A percentile compares a stretch with the other conserved stretches of the same genome.
phyloP scores from a whole-genome alignment of 2,888 invertebrate species.

The Ophioninae sp. region DNA sequence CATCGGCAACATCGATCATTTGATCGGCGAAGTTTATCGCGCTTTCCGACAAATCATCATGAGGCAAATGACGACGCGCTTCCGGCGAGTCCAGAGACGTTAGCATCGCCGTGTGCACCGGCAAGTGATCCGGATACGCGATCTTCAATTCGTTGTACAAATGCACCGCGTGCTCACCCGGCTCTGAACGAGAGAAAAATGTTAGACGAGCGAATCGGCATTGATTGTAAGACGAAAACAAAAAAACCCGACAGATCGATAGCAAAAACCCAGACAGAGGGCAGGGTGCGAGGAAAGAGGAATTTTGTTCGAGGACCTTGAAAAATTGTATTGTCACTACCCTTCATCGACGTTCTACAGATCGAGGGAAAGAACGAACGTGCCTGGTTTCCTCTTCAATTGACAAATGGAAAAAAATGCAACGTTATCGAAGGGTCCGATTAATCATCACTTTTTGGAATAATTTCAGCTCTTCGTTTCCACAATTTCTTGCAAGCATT shows the following conservation, averaged over 20 bases:
- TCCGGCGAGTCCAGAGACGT: slow-evolving; percentile 88
- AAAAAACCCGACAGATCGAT: background rate
- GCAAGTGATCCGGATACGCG: slow-evolving; percentile 88
- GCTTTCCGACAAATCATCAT: slow-evolving; percentile 77
- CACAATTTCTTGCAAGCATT: background rate
- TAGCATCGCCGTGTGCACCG: slow-evolving; percentile 90
- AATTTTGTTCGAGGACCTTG: too few relatives aligned
- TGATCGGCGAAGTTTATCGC: slow-evolving; percentile 80
- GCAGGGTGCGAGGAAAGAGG: background rate
- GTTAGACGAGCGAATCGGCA: background rate
- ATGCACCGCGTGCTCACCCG: slow-evolving; percentile 86
- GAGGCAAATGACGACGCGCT: slow-evolving; percentile 81
- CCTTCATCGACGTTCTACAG: too few relatives aligned
- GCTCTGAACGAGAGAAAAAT: slow-evolving; percentile 77
- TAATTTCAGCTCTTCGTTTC: background rate
- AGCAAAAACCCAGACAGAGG: background rate
- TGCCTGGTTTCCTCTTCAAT: background rate
- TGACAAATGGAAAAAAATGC: background rate
- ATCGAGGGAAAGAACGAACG: background rate
- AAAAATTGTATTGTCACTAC: too few relatives aligned
- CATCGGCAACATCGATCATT: slow-evolving; percentile 85
- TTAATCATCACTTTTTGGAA: background rate
- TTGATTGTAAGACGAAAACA: background rate
- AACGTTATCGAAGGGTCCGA: background rate
- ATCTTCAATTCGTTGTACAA: slow-evolving; percentile 89